Percentiles rank a stretch among this genome's conserved stretches.
Evolutionary conservation across 35 echinoderm and acorn worm species (phyloP).

Genomic region (Diadema setosum): DNA sequence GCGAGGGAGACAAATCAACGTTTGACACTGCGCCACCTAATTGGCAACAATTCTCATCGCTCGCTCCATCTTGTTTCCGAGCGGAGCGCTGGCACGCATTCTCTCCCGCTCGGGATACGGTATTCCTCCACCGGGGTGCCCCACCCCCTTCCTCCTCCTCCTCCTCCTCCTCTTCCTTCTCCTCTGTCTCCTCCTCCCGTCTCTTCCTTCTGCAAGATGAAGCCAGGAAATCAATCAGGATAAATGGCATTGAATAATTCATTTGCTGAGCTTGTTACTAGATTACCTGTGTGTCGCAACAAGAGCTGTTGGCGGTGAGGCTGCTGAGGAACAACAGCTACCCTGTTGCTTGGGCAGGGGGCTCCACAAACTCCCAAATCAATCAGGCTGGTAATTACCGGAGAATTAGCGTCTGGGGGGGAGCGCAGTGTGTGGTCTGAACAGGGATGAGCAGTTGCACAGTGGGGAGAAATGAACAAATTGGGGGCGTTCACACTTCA

Average conservation of each 20-base stretch:
- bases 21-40: too few relatives aligned
- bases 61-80: too few relatives aligned
- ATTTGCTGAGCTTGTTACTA: not conserved
- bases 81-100: not conserved
- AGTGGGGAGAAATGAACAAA: not conserved
- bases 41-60: too few relatives aligned
- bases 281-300: too few relatives aligned
- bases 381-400: not conserved
- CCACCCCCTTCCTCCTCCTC: not conserved
- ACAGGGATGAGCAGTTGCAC: not conserved
- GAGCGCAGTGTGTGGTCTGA: not conserved
- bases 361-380: not conserved
- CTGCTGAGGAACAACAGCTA: not conserved
- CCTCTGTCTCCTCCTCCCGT: not conserved
- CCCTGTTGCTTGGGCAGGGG: not conserved
- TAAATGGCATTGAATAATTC: constrained; percentile 1
- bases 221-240: not conserved
- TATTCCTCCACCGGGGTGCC: not conserved
- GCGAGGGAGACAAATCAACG: too few relatives aligned
- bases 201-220: not conserved
- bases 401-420: not conserved
- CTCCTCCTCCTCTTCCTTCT: not conserved
- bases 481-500: not conserved
- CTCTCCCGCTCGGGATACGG: not conserved
- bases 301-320: not conserved